phyloP scores from a whole-genome alignment of 2,888 invertebrate genomes.

The Mythimna pallens region DNA sequence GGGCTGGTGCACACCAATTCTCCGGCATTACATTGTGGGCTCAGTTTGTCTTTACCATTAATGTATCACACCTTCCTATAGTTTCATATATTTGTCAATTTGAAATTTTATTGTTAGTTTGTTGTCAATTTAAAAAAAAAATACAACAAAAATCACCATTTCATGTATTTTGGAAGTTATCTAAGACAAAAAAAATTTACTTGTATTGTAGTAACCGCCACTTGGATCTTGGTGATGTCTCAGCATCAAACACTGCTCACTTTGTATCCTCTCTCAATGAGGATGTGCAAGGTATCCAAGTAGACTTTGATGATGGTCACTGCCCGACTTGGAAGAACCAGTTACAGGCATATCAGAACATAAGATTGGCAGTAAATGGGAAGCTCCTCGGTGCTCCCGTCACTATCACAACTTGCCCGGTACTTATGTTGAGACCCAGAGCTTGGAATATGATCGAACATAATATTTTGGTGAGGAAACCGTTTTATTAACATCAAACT shows the following conservation, averaged over 20 bases:
- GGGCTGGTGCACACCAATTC: too few species aligned
- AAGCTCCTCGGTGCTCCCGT: conserved; percentile 87
- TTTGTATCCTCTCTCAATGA: conserved; percentile 89
- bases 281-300: conserved; percentile 91
- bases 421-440: conserved; percentile 92
- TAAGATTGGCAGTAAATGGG: conserved; percentile 89
- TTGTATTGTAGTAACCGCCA: conserved; percentile 86
- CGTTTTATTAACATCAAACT: neutral
- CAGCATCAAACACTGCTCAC: conserved; percentile 91
- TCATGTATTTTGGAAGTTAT: neutral
- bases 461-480: conserved; percentile 88
- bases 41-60: too few species aligned
- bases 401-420: conserved; percentile 89
- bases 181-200: neutral
- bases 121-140: too few species aligned
- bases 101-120: too few species aligned
- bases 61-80: too few species aligned
- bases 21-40: too few species aligned
- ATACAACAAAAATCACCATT: neutral
- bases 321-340: conserved; percentile 94
- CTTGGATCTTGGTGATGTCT: conserved; percentile 92
- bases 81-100: too few species aligned
- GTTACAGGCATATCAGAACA: conserved; percentile 91
- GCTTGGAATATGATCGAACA: conserved; percentile 94
- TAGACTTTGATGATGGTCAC: conserved; percentile 94